Evolutionary conservation across 2,797 vertebrate genomes (phyloP), one percentile per base, ranked within the genome.

Genomic region (Coilia nasus): DNA sequence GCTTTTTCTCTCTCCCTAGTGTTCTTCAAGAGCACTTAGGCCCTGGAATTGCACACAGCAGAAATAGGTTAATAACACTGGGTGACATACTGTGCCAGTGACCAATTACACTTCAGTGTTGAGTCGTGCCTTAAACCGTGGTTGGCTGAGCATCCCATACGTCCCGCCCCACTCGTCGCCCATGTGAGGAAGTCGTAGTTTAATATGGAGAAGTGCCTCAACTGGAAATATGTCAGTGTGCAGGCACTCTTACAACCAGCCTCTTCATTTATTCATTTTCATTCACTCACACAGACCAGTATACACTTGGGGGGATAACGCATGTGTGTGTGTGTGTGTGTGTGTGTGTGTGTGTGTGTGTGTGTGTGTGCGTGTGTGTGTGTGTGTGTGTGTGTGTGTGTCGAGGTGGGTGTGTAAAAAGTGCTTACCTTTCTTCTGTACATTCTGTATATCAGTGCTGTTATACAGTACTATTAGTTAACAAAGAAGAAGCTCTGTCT

Each of bases 1-100:
- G 35, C 71, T 78, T 44, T 17, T 31, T 78, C 71, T 15, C 17
- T 78, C 50, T 78, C 50, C 90, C 92, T 93, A 31, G 92, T 93
- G 85, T 94, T 94, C 86, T 93, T 95, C 83, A 86, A 88, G 59
- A 81, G 83, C 67, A 71, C 60, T 84, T 28, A 82, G 81, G 11
- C 31, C 56, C 56, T 0, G 7, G n/a, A 35, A 62, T 82, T 87
- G 50, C 75, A 81, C 71, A 21, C 81, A 60, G 44, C 47, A 84
- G 81, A 88, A 84, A 81, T 88, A 86, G 86, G 86, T 87, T 86
- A 62, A 31, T 83, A 80, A 57, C 17, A 47, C 9, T 9, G 21
- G 60, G 82, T 88, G 85, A 87, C 86, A 87, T 83, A 86, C 86
- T 85, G 62, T 7, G 17, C 6, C 17, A 83, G 86, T 35, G 15